These are phyloP conservation scores for Phylloscopus trochilus DNA, from an alignment of 2,113 vertebrate species.

Conservation along the genomic window DNA sequence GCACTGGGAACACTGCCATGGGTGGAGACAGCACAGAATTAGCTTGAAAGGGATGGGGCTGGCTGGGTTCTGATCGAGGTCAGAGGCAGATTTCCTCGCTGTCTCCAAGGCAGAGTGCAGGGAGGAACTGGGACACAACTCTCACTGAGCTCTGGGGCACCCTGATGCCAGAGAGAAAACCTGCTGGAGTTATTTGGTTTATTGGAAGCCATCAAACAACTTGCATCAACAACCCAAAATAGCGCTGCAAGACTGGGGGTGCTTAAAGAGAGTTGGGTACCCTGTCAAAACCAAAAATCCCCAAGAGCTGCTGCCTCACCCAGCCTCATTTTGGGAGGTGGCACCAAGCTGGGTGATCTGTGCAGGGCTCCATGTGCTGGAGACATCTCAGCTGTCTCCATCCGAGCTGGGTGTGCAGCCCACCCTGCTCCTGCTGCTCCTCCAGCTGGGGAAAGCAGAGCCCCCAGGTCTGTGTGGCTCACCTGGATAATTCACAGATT, in stretches of 20 bases:
- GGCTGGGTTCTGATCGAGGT: background rate
- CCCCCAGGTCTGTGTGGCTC: background rate
- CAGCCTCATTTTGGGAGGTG: background rate
- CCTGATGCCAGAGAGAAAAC: background rate
- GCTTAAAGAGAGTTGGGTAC: background rate
- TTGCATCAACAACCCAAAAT: background rate
- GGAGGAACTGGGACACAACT: background rate
- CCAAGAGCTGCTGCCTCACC: background rate
- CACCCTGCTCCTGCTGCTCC: background rate
- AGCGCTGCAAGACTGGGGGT: accelerated
- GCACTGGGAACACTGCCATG: background rate
- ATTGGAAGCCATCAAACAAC: background rate
- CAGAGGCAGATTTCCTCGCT: background rate
- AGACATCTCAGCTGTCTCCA: background rate
- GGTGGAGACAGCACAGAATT: background rate
- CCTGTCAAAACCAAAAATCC: background rate
- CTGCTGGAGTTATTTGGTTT: background rate
- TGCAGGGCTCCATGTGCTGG: background rate
- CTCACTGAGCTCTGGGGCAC: background rate
- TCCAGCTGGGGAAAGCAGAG: background rate
- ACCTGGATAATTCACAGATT: accelerated
- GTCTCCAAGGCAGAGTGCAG: background rate
- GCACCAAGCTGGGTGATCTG: background rate
- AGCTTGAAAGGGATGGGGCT: background rate
- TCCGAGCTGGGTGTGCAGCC: accelerated